These are phyloP conservation scores for Mythimna ferrago DNA, from an alignment of 2,888 invertebrate genomes.

Conservation along the genomic window DNA sequence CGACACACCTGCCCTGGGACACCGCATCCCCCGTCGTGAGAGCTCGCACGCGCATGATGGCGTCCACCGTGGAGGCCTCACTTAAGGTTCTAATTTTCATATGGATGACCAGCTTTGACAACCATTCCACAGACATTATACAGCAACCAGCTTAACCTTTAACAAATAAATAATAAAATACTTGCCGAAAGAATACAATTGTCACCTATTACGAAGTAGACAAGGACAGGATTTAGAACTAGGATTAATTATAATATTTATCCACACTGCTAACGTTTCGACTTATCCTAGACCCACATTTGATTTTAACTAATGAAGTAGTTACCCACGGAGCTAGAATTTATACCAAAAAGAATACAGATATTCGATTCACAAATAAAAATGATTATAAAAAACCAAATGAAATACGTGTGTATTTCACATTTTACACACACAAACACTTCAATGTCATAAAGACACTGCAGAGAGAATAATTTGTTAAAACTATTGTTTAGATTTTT, in stretches of 20 bases:
- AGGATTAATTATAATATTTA: background rate
- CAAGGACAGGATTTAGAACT: background rate
- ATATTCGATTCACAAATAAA: background rate
- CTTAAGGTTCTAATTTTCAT: too few species aligned
- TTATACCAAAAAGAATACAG: background rate
- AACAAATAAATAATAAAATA: background rate
- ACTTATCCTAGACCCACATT: too few species aligned
- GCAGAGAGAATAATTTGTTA: background rate
- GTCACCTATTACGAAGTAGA: background rate
- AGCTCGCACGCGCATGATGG: too few species aligned
- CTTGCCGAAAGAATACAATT: background rate
- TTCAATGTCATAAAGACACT: conserved; percentile 3
- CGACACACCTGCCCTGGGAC: too few species aligned
- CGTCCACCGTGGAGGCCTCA: too few species aligned
- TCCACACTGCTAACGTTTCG: background rate
- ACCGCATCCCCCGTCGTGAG: too few species aligned
- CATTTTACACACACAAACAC: background rate
- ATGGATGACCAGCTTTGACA: too few species aligned
- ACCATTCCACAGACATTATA: too few species aligned
- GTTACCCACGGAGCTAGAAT: background rate
- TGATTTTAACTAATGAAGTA: background rate
- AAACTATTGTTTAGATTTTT: background rate
- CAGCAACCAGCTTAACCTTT: background rate
- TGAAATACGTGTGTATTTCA: background rate
- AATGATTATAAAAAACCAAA: conserved; percentile 8